These are phyloP conservation scores for Grantiella picta DNA, from an alignment of 2,113 vertebrate species.

Conservation along the genomic window DNA sequence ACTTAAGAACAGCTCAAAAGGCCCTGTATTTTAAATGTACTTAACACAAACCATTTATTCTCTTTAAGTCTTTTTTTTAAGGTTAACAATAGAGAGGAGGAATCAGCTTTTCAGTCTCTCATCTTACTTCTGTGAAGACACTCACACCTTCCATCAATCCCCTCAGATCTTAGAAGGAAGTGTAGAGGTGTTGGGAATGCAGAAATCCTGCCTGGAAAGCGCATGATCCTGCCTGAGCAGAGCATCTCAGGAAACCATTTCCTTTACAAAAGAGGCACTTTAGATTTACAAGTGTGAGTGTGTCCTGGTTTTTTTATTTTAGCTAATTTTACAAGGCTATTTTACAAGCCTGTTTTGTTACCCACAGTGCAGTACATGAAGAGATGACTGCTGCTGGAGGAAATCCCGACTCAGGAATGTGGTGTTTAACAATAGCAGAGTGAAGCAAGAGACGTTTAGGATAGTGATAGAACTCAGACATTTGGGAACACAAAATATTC, in stretches of 20 bases:
- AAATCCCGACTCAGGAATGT: not conserved
- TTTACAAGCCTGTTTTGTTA: not conserved
- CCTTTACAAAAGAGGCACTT: not conserved
- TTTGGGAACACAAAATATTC: not conserved
- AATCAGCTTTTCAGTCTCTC: not conserved
- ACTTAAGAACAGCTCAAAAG: not conserved
- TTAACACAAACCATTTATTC: not conserved
- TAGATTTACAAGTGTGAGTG: not conserved
- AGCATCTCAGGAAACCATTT: not conserved
- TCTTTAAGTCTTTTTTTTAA: not conserved
- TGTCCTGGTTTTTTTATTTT: not conserved
- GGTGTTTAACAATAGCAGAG: not conserved
- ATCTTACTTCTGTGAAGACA: not conserved
- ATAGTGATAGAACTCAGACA: not conserved
- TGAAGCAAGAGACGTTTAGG: not conserved
- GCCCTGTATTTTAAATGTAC: not conserved
- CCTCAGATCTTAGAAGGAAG: not conserved
- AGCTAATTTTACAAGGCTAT: not conserved
- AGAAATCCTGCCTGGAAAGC: not conserved
- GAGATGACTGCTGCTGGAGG: not conserved
- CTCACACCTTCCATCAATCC: not conserved
- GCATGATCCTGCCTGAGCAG: accelerated
- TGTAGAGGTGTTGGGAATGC: not conserved
- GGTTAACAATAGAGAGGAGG: not conserved
- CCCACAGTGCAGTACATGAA: not conserved